Evolutionary conservation across 2,888 invertebrate species (phyloP), one percentile per base, ranked within the genome.

Genomic region (Zygothrica quintamaculata): DNA sequence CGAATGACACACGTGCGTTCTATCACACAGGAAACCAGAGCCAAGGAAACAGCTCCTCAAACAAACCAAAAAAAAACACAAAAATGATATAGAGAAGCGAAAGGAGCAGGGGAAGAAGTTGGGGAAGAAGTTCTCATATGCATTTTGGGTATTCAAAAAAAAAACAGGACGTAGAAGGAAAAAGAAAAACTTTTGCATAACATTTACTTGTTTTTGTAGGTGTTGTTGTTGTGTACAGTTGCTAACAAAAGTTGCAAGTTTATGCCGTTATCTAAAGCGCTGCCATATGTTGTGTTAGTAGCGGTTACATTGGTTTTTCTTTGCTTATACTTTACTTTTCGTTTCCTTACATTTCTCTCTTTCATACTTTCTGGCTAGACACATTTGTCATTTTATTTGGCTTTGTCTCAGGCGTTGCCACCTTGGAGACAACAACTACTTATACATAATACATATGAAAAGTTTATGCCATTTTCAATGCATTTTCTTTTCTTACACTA

Each of bases 321-420:
- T n/a, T n/a, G n/a, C n/a, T n/a, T n/a, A n/a, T n/a, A n/a, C n/a
- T n/a, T n/a, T n/a, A n/a, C n/a, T n/a, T n/a, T n/a, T n/a, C n/a
- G n/a, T n/a, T n/a, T n/a, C n/a, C n/a, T n/a, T n/a, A n/a, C n/a
- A n/a, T 18, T 37, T 31, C 29, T 42, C 43, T 59, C 36, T 52
- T 43, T 50, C 43, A 50, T 22, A 5, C 31, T 13, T 33, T 33
- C 44, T 31, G 87, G 77, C 88, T 84, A 88, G 87, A 88, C 87
- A 69, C 88, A 88, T 88, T 84, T 87, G 74, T 88, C 86, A 88
- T 81, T 43, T 59, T 64, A 56, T 67, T 78, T 78, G 51, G 37
- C 58, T 37, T n/a, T 39, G 57, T 60, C 64, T 64, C 44, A 44
- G 56, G 56, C 39, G 62, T 34, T 58, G 44, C 64, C 48, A 51